Percentiles rank a stretch among this genome's conserved stretches.
Conservation (phyloP, 1,140 invertebrate species). For the Ganaspis sp. region DNA sequence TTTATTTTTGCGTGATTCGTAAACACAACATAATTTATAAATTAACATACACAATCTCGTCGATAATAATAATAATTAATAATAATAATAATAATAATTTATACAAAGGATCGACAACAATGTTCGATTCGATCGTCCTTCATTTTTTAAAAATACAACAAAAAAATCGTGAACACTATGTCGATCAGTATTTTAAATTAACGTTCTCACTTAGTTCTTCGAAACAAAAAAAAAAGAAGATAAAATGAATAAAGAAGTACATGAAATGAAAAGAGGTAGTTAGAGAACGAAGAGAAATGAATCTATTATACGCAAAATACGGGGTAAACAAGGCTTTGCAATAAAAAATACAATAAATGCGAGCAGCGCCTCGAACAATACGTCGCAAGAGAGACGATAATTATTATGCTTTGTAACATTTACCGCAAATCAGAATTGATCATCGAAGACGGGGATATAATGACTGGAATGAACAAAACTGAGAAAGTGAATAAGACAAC, state of each 20-base stretch:
- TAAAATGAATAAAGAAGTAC: neutral
- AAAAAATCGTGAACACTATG: conserved; percentile 6
- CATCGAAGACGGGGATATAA: neutral
- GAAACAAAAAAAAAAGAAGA: neutral
- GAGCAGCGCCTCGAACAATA: neutral
- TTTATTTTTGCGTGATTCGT: conserved; percentile 75
- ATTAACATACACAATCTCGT: conserved; percentile 75
- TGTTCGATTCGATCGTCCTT: conserved; percentile 50
- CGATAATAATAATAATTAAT: conserved; percentile 59
- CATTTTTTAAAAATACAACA: conserved; percentile 45
- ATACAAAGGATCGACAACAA: conserved; percentile 61
- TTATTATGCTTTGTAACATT: neutral
- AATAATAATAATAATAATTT: conserved; percentile 65
- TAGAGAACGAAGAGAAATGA: neutral
- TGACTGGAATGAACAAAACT: conserved; percentile 35
- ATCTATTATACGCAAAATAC: neutral
- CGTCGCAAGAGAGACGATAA: neutral
- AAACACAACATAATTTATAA: conserved; percentile 77
- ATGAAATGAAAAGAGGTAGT: neutral
- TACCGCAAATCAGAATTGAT: conserved; percentile 30
- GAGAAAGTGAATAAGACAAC: conserved; percentile 67
- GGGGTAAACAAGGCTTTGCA: neutral
- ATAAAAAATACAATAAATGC: conserved; percentile 18
- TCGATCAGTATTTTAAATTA: conserved; percentile 5
- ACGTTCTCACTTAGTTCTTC: conserved; percentile 2